Base-by-base conservation (phyloP, 92 coral and sea anemone species). In the Actinostola sp. region DNA sequence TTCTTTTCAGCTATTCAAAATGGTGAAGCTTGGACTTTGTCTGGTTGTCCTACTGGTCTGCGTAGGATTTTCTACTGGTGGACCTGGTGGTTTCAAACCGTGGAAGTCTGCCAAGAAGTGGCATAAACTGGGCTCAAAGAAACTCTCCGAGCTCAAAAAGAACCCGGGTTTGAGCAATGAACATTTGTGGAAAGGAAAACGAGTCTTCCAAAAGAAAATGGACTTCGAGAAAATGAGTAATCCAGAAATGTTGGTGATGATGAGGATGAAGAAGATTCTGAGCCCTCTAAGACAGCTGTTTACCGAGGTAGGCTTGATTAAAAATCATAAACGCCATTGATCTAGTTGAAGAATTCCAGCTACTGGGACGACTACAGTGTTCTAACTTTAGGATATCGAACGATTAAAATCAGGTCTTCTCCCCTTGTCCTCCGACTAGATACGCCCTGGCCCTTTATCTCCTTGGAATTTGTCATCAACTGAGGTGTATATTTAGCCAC, bases 211-310 rank as follows among this genome's bases (percentile, higher is more conserved):
- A 31, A 42, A n/a, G 8, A 26, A 25, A 16, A 23, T 25, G 50
- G 77, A 75, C 52, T 50, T 23, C 48, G 64, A 41, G 2, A 63
- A 75, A 27, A 52, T 64, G 63, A 66, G 61, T 36, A 61, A 55
- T 24, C 36, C 66, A n/a, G 65, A 55, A 38, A 71, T 55, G 56
- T 63, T 75, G 72, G 34, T 50, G 63, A 63, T 64, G 81, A 75
- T 75, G 81, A 75, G 71, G 34, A 63, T 75, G 72, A 75, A 52
- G 61, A 38, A 42, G 48, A 75, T 75, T 72, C 35, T 75, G 63
- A 21, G 12, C 31, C 81, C 81, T 29, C 44, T 75, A 8, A 34
- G 81, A 12, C 41, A 64, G 13, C 48, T 75, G 24, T 63, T 75
- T 19, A 52, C 62, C 2, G 64, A 64, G 73, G 81, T 75, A 52